Evolutionary conservation across 2,113 vertebrate species (phyloP), one percentile per base, ranked within the genome.

Genomic region (Engystomops pustulosus): DNA sequence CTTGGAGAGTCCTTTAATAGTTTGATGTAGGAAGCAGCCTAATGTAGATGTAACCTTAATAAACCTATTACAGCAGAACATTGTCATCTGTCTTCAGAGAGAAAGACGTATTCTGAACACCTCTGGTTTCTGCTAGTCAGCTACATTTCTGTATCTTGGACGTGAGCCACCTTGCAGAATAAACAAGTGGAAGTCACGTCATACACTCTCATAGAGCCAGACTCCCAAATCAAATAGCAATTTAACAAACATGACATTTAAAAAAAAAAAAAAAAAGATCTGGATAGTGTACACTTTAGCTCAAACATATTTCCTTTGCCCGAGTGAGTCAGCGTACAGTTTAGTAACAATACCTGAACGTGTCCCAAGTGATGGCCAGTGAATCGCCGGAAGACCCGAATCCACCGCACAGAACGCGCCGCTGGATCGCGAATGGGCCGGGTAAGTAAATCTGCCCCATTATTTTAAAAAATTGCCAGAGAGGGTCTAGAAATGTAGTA

Each of bases 211-310:
- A 20, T 25, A 78, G 58, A 60, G 20, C 75, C 34, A 78, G 75
- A 41, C 51, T 25, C 51, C 5, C 34, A 78, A 78, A 78, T 58
- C 75, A 78, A 41, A 77, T 38, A 58, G 51, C 34, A 60, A 78
- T 78, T 38, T 78, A 60, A n/a, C 11, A 78, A 78, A 78, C 51
- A 60, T 8, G 11, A n/a, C n/a, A n/a, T n/a, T n/a, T n/a, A n/a
- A n/a, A n/a, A n/a, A n/a, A n/a, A n/a, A n/a, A 53, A 76, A 49
- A 38, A 77, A 67, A 47, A 77, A 36, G 51, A 7, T 77, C 49
- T 75, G 72, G 30, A 76, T 76, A 76, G 53, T 76, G 49, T 58
- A 58, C 30, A 15, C 36, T 76, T 76, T 20, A 58, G 75, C 75
- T 58, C 10, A 2, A 77, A 75, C 27, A 32, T 34, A 20, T 78